Evolutionary conservation across 92 coral and sea anemone genomes (phyloP).

Genomic region (Umimayanthus chanpuru): DNA sequence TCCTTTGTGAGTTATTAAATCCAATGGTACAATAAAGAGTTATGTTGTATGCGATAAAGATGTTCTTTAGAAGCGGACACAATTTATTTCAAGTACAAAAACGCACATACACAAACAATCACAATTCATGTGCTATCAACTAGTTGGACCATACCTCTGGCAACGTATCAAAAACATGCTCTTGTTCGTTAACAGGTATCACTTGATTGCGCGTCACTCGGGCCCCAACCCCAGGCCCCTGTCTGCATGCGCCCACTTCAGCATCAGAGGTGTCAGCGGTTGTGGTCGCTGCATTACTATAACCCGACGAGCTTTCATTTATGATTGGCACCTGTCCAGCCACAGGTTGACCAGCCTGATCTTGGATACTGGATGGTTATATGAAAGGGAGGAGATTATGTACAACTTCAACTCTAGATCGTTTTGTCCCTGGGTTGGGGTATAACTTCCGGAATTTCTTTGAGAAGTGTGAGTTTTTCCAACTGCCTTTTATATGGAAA

Average conservation of each 20-base stretch:
- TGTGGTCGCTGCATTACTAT: background rate
- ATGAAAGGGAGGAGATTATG: background rate
- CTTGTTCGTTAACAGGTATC: constrained; percentile 33
- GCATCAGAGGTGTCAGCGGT: background rate
- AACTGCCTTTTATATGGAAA: no score
- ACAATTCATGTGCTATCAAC: background rate
- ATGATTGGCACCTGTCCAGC: constrained; percentile 15
- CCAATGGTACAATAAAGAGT: no score
- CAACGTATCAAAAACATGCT: constrained; percentile 16
- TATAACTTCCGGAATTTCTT: no score
- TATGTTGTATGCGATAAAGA: no score
- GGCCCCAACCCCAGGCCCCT: constrained; percentile 6
- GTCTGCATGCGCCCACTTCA: background rate
- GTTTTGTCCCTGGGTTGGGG: no score
- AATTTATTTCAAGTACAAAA: no score
- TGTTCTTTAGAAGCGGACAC: no score
- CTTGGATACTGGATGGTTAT: constrained; percentile 49
- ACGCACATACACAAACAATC: background rate
- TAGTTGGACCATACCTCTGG: constrained; percentile 28
- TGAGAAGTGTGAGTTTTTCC: background rate
- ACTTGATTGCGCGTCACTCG: constrained; percentile 25
- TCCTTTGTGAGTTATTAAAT: no score
- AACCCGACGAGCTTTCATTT: background rate
- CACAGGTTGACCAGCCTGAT: constrained; percentile 23
- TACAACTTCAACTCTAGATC: no score